Evolutionary conservation across 2,888 invertebrate genomes (phyloP).

Genomic region (Habrosyne pyritoides): DNA sequence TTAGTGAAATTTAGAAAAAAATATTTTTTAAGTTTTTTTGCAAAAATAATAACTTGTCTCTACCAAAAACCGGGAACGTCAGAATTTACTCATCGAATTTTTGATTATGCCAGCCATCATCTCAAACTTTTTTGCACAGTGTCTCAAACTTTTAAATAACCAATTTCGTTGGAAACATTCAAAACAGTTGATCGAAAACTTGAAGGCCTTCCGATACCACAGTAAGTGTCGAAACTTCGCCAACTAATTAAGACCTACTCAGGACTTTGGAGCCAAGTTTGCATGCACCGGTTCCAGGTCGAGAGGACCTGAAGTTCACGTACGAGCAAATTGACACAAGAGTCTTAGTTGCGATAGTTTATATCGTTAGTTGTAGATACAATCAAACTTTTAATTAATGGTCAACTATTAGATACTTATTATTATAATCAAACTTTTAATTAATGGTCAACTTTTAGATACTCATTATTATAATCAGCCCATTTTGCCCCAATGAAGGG

Average conservation of each 20-base stretch:
- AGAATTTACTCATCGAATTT: not conserved
- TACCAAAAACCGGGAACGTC: not conserved
- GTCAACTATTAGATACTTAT: too few relatives aligned
- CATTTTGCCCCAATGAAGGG: too few relatives aligned
- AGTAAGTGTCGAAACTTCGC: constrained; percentile 19
- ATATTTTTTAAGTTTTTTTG: too few relatives aligned
- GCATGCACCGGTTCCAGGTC: constrained; percentile 19
- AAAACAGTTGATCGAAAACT: not conserved
- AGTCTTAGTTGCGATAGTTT: not conserved
- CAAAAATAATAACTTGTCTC: not conserved
- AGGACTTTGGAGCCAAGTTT: constrained; percentile 17
- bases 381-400: too few relatives aligned
- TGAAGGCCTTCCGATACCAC: constrained; percentile 16
- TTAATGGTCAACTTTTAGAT: too few relatives aligned
- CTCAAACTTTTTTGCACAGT: not conserved
- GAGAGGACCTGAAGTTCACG: constrained; percentile 3
- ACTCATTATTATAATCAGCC: too few relatives aligned
- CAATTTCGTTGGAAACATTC: not conserved
- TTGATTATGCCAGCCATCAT: not conserved
- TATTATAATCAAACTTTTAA: too few relatives aligned
- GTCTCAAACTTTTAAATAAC: not conserved
- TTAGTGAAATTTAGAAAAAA: too few relatives aligned
- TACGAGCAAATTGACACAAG: not conserved
- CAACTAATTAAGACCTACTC: constrained; percentile 36
- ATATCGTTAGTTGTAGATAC: not conserved